Percentiles rank a stretch among this genome's conserved stretches.
phyloP scores from a whole-genome alignment of 2,797 vertebrate species.

The Lepidocolaptes lacrymiger region DNA sequence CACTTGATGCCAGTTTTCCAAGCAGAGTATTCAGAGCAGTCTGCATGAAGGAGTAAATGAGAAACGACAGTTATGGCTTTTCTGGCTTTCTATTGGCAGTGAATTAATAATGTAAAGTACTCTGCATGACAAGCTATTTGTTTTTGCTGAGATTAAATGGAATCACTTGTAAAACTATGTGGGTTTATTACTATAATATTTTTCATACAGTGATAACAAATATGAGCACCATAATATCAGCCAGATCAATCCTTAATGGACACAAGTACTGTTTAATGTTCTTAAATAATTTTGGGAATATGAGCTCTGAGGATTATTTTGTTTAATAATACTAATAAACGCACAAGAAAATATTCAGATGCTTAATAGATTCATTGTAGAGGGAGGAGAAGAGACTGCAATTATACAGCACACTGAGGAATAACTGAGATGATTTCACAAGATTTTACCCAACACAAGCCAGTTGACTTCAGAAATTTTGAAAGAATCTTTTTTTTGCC shows the following conservation, averaged over 20 bases:
- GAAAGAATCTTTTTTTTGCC: not conserved
- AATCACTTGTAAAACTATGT: constrained; percentile 47
- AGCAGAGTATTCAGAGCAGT: not conserved
- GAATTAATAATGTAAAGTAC: constrained; percentile 53
- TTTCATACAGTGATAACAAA: constrained; percentile 47
- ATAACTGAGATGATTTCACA: not conserved
- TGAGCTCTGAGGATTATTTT: constrained; percentile 23
- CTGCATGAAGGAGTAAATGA: not conserved
- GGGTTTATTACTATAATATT: constrained; percentile 65
- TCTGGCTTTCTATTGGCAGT: not conserved
- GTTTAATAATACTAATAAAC: constrained; percentile 66
- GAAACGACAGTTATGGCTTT: not conserved
- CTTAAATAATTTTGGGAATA: constrained; percentile 55
- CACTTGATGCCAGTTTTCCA: not conserved
- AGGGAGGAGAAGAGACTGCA: not conserved
- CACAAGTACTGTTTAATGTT: constrained; percentile 53
- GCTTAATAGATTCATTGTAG: constrained; percentile 8
- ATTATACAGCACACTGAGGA: not conserved
- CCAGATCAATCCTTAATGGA: constrained; percentile 55
- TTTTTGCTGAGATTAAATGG: constrained; percentile 60
- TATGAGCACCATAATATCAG: constrained; percentile 13
- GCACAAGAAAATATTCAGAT: constrained; percentile 5
- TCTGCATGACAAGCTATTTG: constrained; percentile 46
- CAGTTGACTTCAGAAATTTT: not conserved
- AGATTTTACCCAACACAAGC: not conserved